phyloP scores from a whole-genome alignment of 1,140 invertebrate species.

The Drosophila repletoides region DNA sequence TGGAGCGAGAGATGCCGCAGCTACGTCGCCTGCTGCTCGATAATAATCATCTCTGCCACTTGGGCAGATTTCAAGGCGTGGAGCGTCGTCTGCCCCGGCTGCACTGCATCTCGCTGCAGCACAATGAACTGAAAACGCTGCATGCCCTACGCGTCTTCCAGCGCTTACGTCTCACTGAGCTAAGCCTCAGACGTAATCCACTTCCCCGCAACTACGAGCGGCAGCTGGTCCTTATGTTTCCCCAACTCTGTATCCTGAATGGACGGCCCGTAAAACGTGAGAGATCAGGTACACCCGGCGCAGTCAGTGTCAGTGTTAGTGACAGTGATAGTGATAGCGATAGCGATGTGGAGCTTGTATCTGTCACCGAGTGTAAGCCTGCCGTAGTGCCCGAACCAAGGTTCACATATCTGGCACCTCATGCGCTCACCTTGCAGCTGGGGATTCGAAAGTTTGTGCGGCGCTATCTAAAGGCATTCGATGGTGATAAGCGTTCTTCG shows the following conservation, averaged over 20 bases:
- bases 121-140: slow-evolving; percentile 25
- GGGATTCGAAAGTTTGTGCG: slow-evolving; percentile 4
- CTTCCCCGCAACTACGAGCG: slow-evolving; percentile 32
- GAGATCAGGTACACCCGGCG: too few relatives aligned
- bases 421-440: not conserved
- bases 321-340: not conserved
- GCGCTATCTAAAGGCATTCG: slow-evolving; percentile 25
- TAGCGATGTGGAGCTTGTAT: slow-evolving; percentile 17
- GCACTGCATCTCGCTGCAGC: slow-evolving; percentile 25
- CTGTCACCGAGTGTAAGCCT: slow-evolving; percentile 7
- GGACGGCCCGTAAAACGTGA: not conserved
- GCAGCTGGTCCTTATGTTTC: slow-evolving; percentile 12
- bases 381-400: slow-evolving; percentile 4
- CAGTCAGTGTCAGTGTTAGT: not conserved
- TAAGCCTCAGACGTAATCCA: slow-evolving; percentile 26
- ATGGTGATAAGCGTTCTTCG: not conserved
- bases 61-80: slow-evolving; percentile 16
- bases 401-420: slow-evolving; percentile 7
- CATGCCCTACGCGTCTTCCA: slow-evolving; percentile 7
- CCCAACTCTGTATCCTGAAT: slow-evolving; percentile 18
- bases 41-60: slow-evolving; percentile 24
- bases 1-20: slow-evolving; percentile 21
- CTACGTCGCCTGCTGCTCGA: slow-evolving; percentile 33
- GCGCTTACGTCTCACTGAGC: slow-evolving; percentile 9
- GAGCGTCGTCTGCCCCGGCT: slow-evolving; percentile 27